Conservation (phyloP, 2,797 vertebrate genomes). For the Carcharodon carcharias region DNA sequence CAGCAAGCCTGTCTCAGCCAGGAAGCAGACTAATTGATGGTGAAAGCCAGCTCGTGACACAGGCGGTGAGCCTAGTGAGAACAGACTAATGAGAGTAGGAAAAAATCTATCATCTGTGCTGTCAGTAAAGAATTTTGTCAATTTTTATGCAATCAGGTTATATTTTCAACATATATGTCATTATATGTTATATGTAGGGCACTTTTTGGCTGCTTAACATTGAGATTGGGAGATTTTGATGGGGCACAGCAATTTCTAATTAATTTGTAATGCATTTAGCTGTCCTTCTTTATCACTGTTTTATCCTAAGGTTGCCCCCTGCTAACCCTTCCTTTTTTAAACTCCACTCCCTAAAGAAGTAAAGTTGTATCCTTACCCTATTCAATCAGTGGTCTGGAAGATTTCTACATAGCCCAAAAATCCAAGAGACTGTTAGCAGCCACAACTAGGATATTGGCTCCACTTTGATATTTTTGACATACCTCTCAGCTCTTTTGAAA, state of each 20-base stretch:
- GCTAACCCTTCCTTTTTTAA: not conserved
- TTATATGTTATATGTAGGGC: not conserved
- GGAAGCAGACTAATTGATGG: slow-evolving; percentile 31
- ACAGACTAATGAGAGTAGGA: slow-evolving; percentile 28
- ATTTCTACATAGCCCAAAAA: not conserved
- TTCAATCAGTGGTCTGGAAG: not conserved
- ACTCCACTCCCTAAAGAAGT: not conserved
- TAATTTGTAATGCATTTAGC: not conserved
- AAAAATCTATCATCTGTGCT: slow-evolving; percentile 25
- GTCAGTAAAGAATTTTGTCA: slow-evolving; percentile 25
- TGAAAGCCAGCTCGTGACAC: slow-evolving; percentile 26
- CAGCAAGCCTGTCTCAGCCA: not conserved
- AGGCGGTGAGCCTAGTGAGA: not conserved
- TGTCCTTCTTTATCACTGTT: not conserved
- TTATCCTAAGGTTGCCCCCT: not conserved
- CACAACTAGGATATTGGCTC: not conserved
- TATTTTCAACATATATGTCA: slow-evolving; percentile 13
- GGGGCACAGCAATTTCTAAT: not conserved
- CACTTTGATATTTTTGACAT: not conserved
- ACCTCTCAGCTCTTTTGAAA: not conserved
- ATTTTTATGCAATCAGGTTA: slow-evolving; percentile 1
- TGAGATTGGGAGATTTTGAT: not conserved
- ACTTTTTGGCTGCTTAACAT: not conserved
- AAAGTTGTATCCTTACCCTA: not conserved
- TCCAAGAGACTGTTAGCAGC: not conserved